These are phyloP conservation scores for Nymphalis c-album DNA, from an alignment of 2,888 invertebrate species.

Conservation along the genomic window DNA sequence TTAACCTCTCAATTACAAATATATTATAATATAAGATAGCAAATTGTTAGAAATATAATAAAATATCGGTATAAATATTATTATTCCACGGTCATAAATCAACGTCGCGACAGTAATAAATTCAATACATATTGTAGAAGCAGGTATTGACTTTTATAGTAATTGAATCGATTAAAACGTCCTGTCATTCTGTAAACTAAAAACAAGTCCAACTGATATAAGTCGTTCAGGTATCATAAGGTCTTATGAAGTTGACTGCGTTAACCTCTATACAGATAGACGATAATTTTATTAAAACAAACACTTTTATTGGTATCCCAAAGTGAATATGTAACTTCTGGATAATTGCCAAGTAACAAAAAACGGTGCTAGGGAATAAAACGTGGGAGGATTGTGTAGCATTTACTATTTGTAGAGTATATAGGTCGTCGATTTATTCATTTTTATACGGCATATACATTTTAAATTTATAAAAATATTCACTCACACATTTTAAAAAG, in stretches of 20 bases:
- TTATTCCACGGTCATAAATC: constrained; percentile 10
- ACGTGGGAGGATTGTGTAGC: constrained; percentile 18
- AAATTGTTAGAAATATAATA: no score
- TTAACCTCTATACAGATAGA: constrained; percentile 27
- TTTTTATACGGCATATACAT: not conserved
- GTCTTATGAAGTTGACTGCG: constrained; percentile 16
- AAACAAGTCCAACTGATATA: not conserved
- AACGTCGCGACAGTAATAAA: constrained; percentile 24
- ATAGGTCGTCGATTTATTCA: not conserved
- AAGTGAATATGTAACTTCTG: constrained; percentile 42
- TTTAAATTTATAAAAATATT: not conserved
- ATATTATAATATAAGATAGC: no score
- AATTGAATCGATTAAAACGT: not conserved
- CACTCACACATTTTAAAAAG: not conserved
- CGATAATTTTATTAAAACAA: constrained; percentile 45
- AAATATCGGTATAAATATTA: not conserved
- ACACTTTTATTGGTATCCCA: constrained; percentile 38
- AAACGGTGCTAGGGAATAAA: constrained; percentile 20
- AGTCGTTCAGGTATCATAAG: constrained; percentile 4
- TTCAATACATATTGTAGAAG: constrained; percentile 17
- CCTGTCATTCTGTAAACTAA: constrained; percentile 4
- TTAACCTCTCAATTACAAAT: no score
- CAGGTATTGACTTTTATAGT: not conserved
- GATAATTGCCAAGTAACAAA: constrained; percentile 46
- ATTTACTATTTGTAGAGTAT: constrained; percentile 1